Conservation (phyloP, 2,797 vertebrate genomes). For the Notolabrus celidotus region DNA sequence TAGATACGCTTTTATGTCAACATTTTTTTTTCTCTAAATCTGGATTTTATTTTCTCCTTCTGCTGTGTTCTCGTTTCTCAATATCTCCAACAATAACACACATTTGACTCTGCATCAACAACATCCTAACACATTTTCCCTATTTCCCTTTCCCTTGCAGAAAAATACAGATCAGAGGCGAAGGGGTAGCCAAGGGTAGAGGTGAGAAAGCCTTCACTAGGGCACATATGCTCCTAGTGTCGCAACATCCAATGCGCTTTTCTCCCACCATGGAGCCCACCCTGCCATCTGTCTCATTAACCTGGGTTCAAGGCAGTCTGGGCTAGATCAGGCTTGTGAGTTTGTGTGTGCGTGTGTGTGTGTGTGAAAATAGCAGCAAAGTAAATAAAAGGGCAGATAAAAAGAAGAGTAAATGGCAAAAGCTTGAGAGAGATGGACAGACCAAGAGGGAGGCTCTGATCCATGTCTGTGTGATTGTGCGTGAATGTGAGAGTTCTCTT, state of each 20-base stretch:
- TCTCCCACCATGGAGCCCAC: constrained; percentile 40
- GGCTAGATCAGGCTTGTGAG: not conserved
- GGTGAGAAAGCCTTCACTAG: constrained; percentile 15
- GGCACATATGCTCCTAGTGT: constrained; percentile 47
- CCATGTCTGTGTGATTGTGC: constrained; percentile 38
- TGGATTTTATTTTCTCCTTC: constrained; percentile 18
- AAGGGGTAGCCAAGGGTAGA: constrained; percentile 8
- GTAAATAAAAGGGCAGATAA: not conserved
- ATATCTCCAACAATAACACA: not conserved
- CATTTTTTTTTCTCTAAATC: not conserved
- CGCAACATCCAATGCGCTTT: constrained; percentile 26
- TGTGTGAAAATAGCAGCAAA: constrained; percentile 8
- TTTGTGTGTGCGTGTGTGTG: not conserved
- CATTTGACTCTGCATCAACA: not conserved
- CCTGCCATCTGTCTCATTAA: constrained; percentile 73
- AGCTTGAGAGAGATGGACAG: not conserved
- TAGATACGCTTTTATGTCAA: constrained; percentile 45
- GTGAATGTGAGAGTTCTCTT: constrained; percentile 51
- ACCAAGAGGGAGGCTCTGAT: constrained; percentile 31
- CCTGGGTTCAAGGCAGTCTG: constrained; percentile 37
- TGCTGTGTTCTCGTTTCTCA: constrained; percentile 1
- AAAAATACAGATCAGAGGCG: constrained; percentile 11
- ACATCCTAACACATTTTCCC: not conserved
- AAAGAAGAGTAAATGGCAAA: not conserved
- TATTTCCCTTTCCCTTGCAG: constrained; percentile 10